Evolutionary conservation across 64 coral and sea anemone genomes (phyloP), one percentile per base, ranked within the genome.

Genomic region (Montipora efflorescens): DNA sequence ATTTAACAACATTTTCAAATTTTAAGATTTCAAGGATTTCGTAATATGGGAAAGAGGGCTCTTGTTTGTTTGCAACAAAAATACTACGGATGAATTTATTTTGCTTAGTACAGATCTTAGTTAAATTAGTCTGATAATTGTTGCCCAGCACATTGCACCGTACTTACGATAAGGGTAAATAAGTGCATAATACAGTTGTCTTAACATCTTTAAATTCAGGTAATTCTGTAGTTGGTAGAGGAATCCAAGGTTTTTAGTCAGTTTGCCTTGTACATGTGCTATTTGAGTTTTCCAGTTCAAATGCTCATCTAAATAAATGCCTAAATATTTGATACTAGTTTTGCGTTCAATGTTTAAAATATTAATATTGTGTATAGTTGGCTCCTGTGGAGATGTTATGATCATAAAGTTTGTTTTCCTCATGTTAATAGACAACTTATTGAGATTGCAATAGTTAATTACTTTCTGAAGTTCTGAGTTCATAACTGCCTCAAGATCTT

Each of bases 371-470:
- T 81, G 48, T 49, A 78, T 78, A 49, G 46, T 46, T 59, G 89
- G 76, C 66, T 70, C 53, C 44, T 78, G 10, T 47, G 23, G 58
- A 80, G 76, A 81, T 80, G 57, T 80, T 69, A 91, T 81, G 36
- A 81, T 47, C 58, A 89, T 89, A 50, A 53, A 61, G 72, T 89
- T 89, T 22, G 70, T 59, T 89, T 89, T 89, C 19, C 76, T 76
- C 69, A 75, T 76, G 69, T 89, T 89, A 16, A 91, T 79, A 72
- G 77, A 91, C 62, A 81, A 50, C 48, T 73, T 91, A 71, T 91
- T 91, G 45, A 74, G 48, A 20, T 59, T 69, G 14, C 89, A 91
- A 44, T 91, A 91, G 5, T 91, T 61, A 49, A 80, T 76, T 79
- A 91, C 89, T 80, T 19, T 20, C 59, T 67, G 48, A 59, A 91